Evolutionary conservation across 2,113 vertebrate species (phyloP), one percentile per base, ranked within the genome.

Genomic region (Pristiophorus japonicus): DNA sequence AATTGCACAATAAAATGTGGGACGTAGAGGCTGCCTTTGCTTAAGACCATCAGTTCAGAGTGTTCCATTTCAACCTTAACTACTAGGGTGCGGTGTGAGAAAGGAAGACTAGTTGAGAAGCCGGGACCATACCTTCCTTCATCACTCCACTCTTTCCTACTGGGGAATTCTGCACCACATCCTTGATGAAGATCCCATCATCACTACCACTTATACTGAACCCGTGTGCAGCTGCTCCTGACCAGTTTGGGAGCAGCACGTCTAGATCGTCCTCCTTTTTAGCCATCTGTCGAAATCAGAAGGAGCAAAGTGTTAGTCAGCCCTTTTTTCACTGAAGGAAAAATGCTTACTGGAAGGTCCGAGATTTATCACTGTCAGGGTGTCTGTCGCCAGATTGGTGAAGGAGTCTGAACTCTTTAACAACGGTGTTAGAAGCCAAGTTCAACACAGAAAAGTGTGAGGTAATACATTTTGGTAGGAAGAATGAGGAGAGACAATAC

Each of bases 201-300:
- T 97, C 98, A 59, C 97, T 97, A 97, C 98, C 98, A 96, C 98
- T 98, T 4, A 99, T 98, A 96, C 98, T 99, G 96, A 99, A 97
- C 91, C 99, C 98, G 1, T 98, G 98, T 96, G 98, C 98, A 96
- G 98, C 98, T 0, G 98, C 97, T 95, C 98, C 98, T 96, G 98
- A 97, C 99, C 99, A 99, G 96, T 98, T 98, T 95, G 98, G 98
- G 96, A 99, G 98, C 91, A 99, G 97, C 87, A 99, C 97, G 96
- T 99, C 99, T 0, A 98, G 98, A 6, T 97, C 97, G 88, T 99
- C 98, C 30, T 99, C 98, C 2, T 98, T 98, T 96, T 97, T 97
- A 96, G 98, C 98, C 99, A 99, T 99, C 98, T 98, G 96, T 22
- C 59, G 51, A 65, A n/a, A 27, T 4, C 85, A 38, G 0, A 45